Evolutionary conservation across 2,113 vertebrate species (phyloP).

Genomic region (Lampris megalopsis): DNA sequence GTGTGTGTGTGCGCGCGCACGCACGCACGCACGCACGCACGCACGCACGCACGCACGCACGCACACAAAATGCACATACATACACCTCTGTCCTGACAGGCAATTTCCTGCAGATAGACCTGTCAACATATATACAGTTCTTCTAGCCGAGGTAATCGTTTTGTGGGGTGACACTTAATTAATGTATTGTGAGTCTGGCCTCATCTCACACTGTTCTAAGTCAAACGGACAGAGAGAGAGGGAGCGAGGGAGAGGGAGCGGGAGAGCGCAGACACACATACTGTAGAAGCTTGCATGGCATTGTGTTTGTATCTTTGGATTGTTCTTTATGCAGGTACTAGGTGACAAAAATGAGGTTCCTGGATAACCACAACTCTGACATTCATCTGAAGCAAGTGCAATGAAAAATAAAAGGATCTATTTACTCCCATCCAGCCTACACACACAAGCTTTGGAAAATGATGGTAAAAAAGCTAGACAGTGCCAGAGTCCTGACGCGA

Average conservation of each 20-base stretch:
- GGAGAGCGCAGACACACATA: background rate
- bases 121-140: conserved; percentile 66
- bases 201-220: conserved; percentile 52
- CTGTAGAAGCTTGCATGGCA: too few species aligned
- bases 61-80: background rate
- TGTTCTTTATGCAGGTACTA: too few species aligned
- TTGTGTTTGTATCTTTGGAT: too few species aligned
- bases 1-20: conserved; percentile 30
- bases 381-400: background rate
- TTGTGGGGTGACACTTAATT: conserved; percentile 65
- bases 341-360: background rate
- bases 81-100: conserved; percentile 40
- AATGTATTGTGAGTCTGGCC: conserved; percentile 40
- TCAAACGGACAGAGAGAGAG: conserved; percentile 30
- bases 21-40: conserved; percentile 24
- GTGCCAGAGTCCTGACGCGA: conserved; percentile 15
- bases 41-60: conserved; percentile 4
- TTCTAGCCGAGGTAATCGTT: conserved; percentile 56
- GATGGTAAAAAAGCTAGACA: conserved; percentile 16
- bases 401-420: conserved; percentile 13
- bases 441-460: background rate
- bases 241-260: background rate
- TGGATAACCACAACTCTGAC: conserved; percentile 8
- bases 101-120: conserved; percentile 71
- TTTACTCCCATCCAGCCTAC: background rate